Evolutionary conservation across 2,888 invertebrate species (phyloP).

Genomic region (Phorcus lineatus): DNA sequence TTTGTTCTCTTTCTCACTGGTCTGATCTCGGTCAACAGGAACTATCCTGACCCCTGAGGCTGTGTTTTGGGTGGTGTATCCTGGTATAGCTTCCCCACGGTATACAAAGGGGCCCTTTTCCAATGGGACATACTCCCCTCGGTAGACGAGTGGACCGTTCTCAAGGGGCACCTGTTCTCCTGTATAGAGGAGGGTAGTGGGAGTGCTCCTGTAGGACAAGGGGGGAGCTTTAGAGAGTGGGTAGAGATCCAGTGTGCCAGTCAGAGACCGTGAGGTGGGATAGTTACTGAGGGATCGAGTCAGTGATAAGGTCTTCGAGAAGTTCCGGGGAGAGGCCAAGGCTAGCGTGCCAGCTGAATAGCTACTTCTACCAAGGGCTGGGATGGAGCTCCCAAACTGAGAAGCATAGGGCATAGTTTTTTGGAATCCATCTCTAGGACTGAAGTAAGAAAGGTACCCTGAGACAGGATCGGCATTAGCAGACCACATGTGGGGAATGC

Average conservation of each 20-base stretch:
- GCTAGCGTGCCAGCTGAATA: neutral
- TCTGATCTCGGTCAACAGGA: neutral
- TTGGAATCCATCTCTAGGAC: neutral
- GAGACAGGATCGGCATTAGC: neutral
- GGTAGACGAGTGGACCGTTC: neutral
- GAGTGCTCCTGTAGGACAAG: neutral
- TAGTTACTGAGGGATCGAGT: neutral
- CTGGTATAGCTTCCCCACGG: neutral
- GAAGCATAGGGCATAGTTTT: neutral
- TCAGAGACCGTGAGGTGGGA: neutral
- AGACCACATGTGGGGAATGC: neutral
- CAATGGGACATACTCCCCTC: slow-evolving; percentile 7
- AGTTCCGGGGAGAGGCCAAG: neutral
- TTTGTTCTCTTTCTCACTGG: slow-evolving; percentile 4
- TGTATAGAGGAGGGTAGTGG: neutral
- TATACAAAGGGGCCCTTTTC: neutral
- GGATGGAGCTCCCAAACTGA: neutral
- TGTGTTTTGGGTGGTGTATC: neutral
- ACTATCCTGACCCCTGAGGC: neutral
- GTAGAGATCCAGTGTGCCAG: neutral
- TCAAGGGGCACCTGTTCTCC: neutral
- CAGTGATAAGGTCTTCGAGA: neutral
- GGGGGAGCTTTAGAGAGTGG: neutral
- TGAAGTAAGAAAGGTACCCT: neutral
- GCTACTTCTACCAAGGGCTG: neutral